Evolutionary conservation across 2,113 vertebrate species (phyloP).

Genomic region (Anolis carolinensis): DNA sequence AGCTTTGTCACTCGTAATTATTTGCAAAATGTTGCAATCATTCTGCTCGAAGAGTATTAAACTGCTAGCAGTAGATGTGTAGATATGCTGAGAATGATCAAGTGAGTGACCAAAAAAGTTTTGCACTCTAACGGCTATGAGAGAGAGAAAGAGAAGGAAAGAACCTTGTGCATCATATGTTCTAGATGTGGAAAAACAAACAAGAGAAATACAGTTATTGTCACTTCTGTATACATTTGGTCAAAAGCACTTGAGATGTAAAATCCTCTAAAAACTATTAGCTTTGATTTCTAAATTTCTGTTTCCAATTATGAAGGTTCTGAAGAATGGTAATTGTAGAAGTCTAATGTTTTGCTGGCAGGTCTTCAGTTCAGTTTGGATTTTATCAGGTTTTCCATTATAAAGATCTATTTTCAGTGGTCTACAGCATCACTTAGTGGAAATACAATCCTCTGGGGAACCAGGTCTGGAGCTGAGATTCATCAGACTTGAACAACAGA

Average conservation of each 20-base stretch:
- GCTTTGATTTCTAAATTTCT: slow-evolving; percentile 16
- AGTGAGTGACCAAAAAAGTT: neutral
- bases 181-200: neutral
- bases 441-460: neutral
- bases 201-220: neutral
- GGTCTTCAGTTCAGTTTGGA: neutral
- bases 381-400: slow-evolving; percentile 39
- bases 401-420: slow-evolving; percentile 31
- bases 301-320: slow-evolving; percentile 11
- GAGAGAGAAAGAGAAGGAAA: neutral
- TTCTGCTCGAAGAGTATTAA: neutral
- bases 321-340: slow-evolving; percentile 18
- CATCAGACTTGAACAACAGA: neutral
- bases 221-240: neutral
- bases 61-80: fast-evolving
- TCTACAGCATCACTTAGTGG: neutral
- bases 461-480: neutral
- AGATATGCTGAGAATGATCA: fast-evolving
- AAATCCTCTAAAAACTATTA: neutral
- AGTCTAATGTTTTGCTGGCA: neutral
- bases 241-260: slow-evolving; percentile 17
- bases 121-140: neutral
- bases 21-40: slow-evolving; percentile 9
- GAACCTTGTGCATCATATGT: neutral
- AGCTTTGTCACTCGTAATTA: slow-evolving; percentile 35